Evolutionary conservation across 1,140 invertebrate species (phyloP).

Genomic region (Eumeta japonica): DNA sequence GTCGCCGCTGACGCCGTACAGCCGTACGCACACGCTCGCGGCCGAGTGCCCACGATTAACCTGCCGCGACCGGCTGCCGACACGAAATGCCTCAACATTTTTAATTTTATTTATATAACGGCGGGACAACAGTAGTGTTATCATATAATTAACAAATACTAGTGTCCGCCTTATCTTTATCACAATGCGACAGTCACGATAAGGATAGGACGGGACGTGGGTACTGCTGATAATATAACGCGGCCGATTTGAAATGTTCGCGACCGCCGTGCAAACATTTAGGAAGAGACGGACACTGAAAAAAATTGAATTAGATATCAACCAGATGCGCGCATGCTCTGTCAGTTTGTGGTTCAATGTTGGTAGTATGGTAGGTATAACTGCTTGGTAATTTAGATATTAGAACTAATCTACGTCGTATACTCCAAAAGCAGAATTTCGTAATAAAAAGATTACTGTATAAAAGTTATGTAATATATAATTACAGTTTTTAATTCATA

Average conservation of each 20-base stretch:
- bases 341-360: constrained; percentile 34
- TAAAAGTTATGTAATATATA: no score
- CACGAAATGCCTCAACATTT: no score
- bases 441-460: no score
- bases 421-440: no score
- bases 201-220: constrained; percentile 42
- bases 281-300: constrained; percentile 37
- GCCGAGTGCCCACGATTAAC: constrained; percentile 26
- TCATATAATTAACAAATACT: constrained; percentile 43
- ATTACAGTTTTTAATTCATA: no score
- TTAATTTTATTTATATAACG: constrained; percentile 45
- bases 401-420: no score
- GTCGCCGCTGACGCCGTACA: no score
- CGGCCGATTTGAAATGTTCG: constrained; percentile 39
- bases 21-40: no score
- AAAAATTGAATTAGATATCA: constrained; percentile 46
- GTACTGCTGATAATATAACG: constrained; percentile 36
- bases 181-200: constrained; percentile 49
- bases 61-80: constrained; percentile 31
- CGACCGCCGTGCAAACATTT: no score
- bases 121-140: constrained; percentile 30
- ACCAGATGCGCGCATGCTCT: constrained; percentile 55
- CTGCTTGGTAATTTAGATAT: no score
- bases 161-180: constrained; percentile 41
- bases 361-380: no score